Evolutionary conservation across 2,888 invertebrate species (phyloP), one percentile per base, ranked within the genome.

Genomic region (Molanna angustata): DNA sequence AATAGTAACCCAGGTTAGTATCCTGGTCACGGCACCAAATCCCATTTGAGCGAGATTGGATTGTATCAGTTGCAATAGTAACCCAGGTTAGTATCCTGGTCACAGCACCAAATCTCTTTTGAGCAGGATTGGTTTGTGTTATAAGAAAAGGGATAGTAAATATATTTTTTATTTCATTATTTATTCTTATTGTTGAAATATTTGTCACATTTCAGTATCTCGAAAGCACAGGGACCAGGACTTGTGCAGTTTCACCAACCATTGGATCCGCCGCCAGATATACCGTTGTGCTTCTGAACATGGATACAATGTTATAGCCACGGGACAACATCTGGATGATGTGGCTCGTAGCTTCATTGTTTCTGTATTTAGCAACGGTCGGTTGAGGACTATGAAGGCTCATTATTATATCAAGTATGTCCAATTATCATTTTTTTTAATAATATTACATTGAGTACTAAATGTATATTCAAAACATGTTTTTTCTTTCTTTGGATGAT

Each of bases 291-390:
- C 91, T 1, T 79, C 85, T 57, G 78, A 83, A 49, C 84, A 88
- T 62, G 85, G 85, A 1, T 94, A 90, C 73, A 89, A 91, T 66
- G 93, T 93, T 2, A 76, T 92, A n/a, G 93, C 92, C 0, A 74
- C 94, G 22, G 93, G 90, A 1, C 93, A 94, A 67, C 88, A 88
- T 67, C 72, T 94, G 46, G 93, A 94, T 70, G 90, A 90, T 68
- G 77, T 93, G 3, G 86, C 90, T 18, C 85, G 89, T 64, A 86
- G 86, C 57, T 92, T 94, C 70, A 70, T 94, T 54, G 84, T 90
- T 64, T 86, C 89, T 1, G 81, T 87, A 9, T 86, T 94, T 66
- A 87, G 90, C 65, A 88, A 84, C 62, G 92, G 91, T n/a, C 77
- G 82, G 52, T 69, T 94, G 51, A 74, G 82, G 60, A 86, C 90